Evolutionary conservation across 2,797 vertebrate species (phyloP).

Genomic region (Tiaroga cobitis): DNA sequence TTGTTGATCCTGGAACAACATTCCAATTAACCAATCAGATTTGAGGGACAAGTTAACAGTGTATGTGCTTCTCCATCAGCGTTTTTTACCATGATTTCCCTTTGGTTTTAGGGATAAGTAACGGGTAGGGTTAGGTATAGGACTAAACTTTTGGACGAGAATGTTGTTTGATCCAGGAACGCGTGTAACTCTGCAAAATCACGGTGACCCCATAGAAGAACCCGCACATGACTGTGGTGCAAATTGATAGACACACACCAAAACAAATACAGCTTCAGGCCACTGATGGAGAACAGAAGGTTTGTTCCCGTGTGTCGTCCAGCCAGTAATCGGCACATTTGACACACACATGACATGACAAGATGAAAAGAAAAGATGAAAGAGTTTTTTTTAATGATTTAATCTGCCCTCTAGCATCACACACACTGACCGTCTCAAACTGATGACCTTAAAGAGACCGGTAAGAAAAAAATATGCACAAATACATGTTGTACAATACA

Average conservation of each 20-base stretch:
- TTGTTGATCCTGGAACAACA: background rate
- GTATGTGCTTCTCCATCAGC: background rate
- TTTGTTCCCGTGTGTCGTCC: constrained; percentile 60
- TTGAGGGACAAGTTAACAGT: background rate
- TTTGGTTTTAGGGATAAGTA: background rate
- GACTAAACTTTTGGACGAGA: background rate
- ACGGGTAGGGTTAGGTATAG: background rate
- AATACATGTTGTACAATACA: no score
- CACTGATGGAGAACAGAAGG: constrained; percentile 45
- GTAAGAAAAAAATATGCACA: background rate
- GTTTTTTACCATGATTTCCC: no score
- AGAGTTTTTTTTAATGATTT: constrained; percentile 65
- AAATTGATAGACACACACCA: constrained; percentile 1
- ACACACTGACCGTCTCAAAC: constrained; percentile 57
- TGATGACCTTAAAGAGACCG: constrained; percentile 65
- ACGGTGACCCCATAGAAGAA: background rate
- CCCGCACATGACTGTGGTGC: background rate
- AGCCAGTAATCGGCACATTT: constrained; percentile 76
- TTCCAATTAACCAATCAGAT: background rate
- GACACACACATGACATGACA: constrained; percentile 71
- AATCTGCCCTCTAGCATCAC: constrained; percentile 69
- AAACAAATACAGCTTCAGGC: constrained; percentile 27
- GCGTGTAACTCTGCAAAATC: background rate
- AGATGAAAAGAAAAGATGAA: constrained; percentile 71
- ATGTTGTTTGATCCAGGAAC: background rate